phyloP scores from a whole-genome alignment of 1,140 invertebrate genomes.

The Diuraphis noxia region DNA sequence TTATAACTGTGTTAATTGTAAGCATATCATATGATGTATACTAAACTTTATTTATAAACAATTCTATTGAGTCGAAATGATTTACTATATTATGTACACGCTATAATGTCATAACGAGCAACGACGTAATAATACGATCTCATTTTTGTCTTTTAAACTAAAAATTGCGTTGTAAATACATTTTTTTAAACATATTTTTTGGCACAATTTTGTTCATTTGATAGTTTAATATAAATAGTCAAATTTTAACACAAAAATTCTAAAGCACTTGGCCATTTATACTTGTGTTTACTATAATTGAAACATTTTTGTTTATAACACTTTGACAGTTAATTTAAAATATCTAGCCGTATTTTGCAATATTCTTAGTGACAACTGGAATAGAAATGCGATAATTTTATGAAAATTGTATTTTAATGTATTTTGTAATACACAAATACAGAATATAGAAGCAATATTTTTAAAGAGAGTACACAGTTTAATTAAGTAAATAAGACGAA shows the following conservation, averaged over 20 bases:
- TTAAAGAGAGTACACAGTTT: background rate
- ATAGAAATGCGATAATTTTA: background rate
- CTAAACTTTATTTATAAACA: background rate
- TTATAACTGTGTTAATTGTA: background rate
- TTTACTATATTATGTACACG: background rate
- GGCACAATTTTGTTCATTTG: background rate
- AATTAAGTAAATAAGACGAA: background rate
- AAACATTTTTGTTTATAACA: background rate
- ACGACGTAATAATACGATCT: background rate
- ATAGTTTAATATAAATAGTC: background rate
- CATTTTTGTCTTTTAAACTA: background rate
- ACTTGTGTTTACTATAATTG: background rate
- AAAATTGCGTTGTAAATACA: background rate
- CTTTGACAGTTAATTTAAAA: background rate
- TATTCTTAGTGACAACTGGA: background rate
- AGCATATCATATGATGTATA: background rate
- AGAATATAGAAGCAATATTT: background rate
- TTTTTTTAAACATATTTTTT: background rate
- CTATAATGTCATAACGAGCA: background rate
- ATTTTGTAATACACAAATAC: background rate
- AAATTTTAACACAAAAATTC: background rate
- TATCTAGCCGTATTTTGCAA: background rate
- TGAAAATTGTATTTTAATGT: background rate
- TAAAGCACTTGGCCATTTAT: background rate
- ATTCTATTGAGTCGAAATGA: background rate